Evolutionary conservation across 2,797 vertebrate species (phyloP).

Genomic region (Phalanger gymnotis): DNA sequence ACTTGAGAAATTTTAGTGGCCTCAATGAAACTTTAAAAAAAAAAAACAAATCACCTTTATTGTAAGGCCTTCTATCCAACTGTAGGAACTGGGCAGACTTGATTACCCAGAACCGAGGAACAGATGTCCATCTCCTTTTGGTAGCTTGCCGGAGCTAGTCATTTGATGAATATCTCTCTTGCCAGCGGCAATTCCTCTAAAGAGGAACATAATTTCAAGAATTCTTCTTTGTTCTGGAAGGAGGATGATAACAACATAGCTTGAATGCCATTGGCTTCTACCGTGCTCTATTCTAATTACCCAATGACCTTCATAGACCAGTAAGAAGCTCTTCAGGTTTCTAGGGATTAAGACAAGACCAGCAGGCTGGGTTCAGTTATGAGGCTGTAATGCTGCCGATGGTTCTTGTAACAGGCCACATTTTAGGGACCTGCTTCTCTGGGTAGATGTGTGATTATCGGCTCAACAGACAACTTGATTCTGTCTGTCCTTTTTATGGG

Average conservation of each 20-base stretch:
- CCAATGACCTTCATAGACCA: constrained; percentile 47
- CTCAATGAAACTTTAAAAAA: background rate
- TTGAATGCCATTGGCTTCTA: background rate
- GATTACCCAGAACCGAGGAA: background rate
- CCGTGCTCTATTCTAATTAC: constrained; percentile 7
- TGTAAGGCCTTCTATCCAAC: background rate
- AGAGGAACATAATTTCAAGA: constrained; percentile 17
- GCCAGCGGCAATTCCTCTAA: constrained; percentile 34
- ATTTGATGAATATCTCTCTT: constrained; percentile 55
- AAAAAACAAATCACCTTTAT: background rate
- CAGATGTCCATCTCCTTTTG: background rate
- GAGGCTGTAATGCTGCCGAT: background rate
- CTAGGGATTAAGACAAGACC: background rate
- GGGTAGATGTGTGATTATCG: background rate
- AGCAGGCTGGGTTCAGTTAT: background rate
- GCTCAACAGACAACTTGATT: background rate
- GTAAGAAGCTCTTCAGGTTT: background rate
- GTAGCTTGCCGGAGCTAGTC: constrained; percentile 21
- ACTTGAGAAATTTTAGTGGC: background rate
- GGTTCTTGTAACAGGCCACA: background rate
- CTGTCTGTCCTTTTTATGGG: background rate
- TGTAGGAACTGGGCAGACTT: constrained; percentile 37
- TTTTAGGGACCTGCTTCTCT: background rate
- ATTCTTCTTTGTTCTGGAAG: constrained; percentile 33
- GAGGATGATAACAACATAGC: background rate